Evolutionary conservation across 2,113 vertebrate species (phyloP).

Genomic region (Mellivora capensis): DNA sequence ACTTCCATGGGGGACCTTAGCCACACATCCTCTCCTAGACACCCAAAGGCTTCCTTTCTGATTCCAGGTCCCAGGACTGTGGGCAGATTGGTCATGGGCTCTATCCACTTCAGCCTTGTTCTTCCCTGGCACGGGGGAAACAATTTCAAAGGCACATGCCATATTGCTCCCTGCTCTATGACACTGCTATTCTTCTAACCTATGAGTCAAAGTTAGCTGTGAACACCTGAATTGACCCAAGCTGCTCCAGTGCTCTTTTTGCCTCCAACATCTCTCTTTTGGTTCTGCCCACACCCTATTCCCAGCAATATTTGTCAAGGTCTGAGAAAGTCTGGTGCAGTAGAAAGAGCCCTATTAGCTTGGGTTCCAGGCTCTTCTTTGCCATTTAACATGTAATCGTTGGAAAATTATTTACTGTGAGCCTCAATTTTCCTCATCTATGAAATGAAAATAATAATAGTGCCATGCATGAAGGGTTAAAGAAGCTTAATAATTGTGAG

Average conservation of each 20-base stretch:
- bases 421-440: constrained; percentile 20
- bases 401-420: neutral
- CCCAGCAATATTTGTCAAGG: neutral
- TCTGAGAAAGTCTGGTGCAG: neutral
- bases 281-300: neutral
- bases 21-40: neutral
- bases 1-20: constrained; percentile 6
- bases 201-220: neutral
- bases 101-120: neutral
- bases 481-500: constrained; percentile 25
- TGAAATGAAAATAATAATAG: constrained; percentile 26
- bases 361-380: neutral
- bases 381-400: neutral
- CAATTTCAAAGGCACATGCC: neutral
- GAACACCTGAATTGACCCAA: neutral
- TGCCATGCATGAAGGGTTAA: neutral
- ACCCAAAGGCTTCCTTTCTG: neutral
- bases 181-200: neutral
- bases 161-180: neutral
- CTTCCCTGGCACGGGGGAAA: constrained; percentile 15
- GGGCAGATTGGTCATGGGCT: neutral
- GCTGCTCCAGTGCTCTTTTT: neutral
- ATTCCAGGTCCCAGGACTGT: neutral
- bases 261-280: neutral
- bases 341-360: neutral